Base-by-base conservation (phyloP, 2,888 invertebrate species). In the Sarcophaga carnaria region DNA sequence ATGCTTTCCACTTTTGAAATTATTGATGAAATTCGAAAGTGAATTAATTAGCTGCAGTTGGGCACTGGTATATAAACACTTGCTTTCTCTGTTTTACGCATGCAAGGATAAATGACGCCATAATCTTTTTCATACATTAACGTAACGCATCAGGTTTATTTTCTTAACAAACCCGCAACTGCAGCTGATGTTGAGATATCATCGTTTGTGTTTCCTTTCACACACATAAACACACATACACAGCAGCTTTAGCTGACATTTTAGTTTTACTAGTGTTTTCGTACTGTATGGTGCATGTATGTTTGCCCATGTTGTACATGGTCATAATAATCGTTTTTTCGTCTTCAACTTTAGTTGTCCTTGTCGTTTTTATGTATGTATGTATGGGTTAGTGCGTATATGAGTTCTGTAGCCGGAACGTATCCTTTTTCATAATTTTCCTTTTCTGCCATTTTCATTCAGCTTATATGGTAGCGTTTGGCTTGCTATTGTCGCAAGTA, bases 111-210 rank as follows among this genome's bases (percentile, higher is more conserved):
- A 37, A 8, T 10, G 37, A 10, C 37, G 37, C 37, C 37, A 37
- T 37, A 47, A 69, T 59, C 69, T n/a, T 11, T 25, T 75, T 64
- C n/a, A 11, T 27, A 49, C 63, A 17, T 20, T 25, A 62, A 37
- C 70, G 60, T 71, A 49, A 71, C 45, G 82, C 66, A 77, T 66
- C 59, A 37, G 66, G 77, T 60, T 77, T 82, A 66, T 71, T 82
- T 82, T 59, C 71, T 60, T 71, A 71, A 77, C 71, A 77, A 59
- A 77, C 64, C 81, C 77, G n/a, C 66, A 82, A 60, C 27, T 66
- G 71, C 77, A 83, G 72, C 72, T 83, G 77, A 64, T 83, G 66
- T 20, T 71, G 64, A 22, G 27, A 17, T 37, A 37, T 10, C 8
- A 10, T 37, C 37, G 8, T 37, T 37, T 37, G 37, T 8, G 37